Base-by-base conservation (phyloP, 2,888 invertebrate genomes). In the Lithophane semibrunnea region DNA sequence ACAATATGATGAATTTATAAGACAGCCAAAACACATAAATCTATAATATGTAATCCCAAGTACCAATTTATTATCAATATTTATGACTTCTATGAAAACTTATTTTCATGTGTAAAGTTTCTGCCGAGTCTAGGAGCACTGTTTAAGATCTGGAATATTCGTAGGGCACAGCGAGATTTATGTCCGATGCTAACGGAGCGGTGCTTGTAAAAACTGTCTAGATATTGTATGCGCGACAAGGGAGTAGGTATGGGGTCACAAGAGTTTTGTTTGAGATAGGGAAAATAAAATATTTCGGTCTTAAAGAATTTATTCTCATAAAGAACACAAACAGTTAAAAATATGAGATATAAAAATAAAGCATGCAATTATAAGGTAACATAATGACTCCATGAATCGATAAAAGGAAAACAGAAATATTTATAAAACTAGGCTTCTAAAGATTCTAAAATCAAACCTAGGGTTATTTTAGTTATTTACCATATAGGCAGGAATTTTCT, bases 151-250 rank as follows among this genome's bases (percentile, higher is more conserved):
- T 74, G 49, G 70, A 80, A 82, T 83, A 80, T 83, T 86, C 73
- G 42, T 81, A 76, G 75, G 65, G 47, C 21, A 84, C 69, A 73
- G 66, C 67, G 29, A 73, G 85, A 89, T 90, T 88, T 88, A 89
- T 88, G 78, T 76, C 56, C 52, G 47, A 73, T 70, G 82, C 80
- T 85, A 80, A 80, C 84, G 24, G 58, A 75, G 83, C 73, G 54
- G 68, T 74, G 82, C 88, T 86, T 87, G 85, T 85, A 87, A 89
- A 88, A 88, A 88, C 81, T 85, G 83, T 87, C 82, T 86, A 78
- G 75, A 84, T 82, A 81, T 83, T 80, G 85, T 86, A 82, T 83
- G 63, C 56, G 79, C 79, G 78, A 80, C 79, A 65, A 77, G 88
- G 84, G 82, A 84, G 4, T 75, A 37, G 37, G 3, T 37, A 9